Percentiles rank a stretch among this genome's conserved stretches.
Conservation (phyloP, 1,140 invertebrate genomes). For the Oppia nitens region DNA sequence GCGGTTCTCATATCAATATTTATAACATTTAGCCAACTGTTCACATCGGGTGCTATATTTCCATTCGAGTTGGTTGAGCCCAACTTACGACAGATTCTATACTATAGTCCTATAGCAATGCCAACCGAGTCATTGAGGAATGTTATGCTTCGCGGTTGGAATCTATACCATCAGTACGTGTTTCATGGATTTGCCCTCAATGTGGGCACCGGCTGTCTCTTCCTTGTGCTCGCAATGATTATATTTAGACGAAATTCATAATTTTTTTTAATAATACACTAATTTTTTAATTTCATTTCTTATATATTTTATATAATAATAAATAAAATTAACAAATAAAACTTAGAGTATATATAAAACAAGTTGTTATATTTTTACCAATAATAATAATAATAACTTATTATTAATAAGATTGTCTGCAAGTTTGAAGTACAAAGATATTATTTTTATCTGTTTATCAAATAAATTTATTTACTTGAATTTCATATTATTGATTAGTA, state of each 20-base stretch:
- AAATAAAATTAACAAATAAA: too few species aligned
- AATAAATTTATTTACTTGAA: too few species aligned
- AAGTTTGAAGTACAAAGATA: too few species aligned
- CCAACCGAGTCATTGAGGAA: conserved; percentile 31
- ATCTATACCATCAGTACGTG: conserved; percentile 22
- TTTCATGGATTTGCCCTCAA: conserved; percentile 11
- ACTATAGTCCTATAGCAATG: conserved; percentile 68
- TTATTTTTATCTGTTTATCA: too few species aligned
- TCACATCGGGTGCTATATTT: conserved; percentile 54
- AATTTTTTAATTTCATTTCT: too few species aligned
- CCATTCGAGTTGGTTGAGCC: conserved; percentile 81
- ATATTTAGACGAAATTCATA: conserved; percentile 20
- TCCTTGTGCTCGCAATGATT: conserved; percentile 55
- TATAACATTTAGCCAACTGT: conserved; percentile 11
- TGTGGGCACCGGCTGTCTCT: conserved; percentile 30
- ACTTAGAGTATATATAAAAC: too few species aligned
- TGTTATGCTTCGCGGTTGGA: conserved; percentile 16
- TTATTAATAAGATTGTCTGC: too few species aligned
- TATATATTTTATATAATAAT: too few species aligned
- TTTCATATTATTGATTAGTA: too few species aligned
- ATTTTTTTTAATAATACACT: too few species aligned
- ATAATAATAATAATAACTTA: too few species aligned
- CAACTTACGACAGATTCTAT: conserved; percentile 57
- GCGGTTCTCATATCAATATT: conserved; percentile 6
- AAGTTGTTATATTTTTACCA: too few species aligned